phyloP scores from a whole-genome alignment of 64 coral and sea anemone genomes.

The Stichodactyla helianthus region DNA sequence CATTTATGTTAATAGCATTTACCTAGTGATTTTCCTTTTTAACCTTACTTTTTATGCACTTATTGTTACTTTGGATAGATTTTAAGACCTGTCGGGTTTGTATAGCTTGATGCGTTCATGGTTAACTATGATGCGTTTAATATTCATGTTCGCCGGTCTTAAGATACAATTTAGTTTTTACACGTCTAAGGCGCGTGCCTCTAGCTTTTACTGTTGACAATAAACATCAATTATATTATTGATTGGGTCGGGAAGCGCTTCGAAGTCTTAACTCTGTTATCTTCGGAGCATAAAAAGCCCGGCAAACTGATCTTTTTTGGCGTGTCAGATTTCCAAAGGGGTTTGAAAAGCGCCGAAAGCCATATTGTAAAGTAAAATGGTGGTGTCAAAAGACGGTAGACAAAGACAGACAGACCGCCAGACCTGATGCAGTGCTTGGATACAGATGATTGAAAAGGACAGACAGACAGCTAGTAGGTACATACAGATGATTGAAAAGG shows the following conservation, averaged over 20 bases:
- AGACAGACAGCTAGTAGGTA: not conserved
- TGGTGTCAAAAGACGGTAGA: not conserved
- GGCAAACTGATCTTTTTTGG: not conserved
- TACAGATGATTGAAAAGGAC: not conserved
- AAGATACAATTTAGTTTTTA: not conserved
- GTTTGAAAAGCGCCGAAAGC: not conserved
- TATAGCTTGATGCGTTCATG: not conserved
- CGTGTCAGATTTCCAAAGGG: not conserved
- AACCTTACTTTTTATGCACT: not conserved
- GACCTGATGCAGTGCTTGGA: too few relatives aligned
- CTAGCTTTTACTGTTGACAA: not conserved
- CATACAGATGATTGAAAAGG: not conserved
- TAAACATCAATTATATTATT: conserved; percentile 24
- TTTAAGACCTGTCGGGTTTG: not conserved
- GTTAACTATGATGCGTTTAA: not conserved
- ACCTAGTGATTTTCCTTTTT: not conserved
- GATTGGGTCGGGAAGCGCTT: not conserved
- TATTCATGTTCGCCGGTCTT: not conserved
- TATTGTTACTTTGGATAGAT: not conserved
- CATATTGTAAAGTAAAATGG: not conserved
- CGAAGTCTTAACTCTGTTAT: not conserved
- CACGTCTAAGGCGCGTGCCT: not conserved
- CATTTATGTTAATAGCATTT: conserved; percentile 19
- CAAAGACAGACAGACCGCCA: not conserved
- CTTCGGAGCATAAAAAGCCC: not conserved